These are phyloP conservation scores for Onychostruthus taczanowskii DNA, from an alignment of 2,113 vertebrate species.

Conservation along the genomic window DNA sequence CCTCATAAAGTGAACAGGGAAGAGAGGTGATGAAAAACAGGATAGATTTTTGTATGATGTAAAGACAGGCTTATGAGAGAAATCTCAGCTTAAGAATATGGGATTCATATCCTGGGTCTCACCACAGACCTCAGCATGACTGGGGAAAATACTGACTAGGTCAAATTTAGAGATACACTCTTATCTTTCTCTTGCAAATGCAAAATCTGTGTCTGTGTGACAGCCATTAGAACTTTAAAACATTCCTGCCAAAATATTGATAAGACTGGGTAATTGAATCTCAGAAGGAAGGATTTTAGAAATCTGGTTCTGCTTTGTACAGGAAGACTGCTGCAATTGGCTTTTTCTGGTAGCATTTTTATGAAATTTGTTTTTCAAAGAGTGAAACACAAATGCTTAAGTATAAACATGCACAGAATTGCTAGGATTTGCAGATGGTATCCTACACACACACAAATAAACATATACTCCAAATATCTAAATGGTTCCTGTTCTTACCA, in stretches of 20 bases:
- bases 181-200: neutral
- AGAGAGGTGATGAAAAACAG: neutral
- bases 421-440: neutral
- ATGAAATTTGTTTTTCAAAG: neutral
- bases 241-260: neutral
- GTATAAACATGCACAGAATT: neutral
- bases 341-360: neutral
- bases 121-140: neutral
- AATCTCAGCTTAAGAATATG: neutral
- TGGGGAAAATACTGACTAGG: neutral
- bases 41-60: neutral
- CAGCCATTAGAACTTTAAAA: neutral
- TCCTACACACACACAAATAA: neutral
- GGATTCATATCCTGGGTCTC: neutral
- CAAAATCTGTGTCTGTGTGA: neutral
- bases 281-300: neutral
- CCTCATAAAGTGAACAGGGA: neutral
- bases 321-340: neutral
- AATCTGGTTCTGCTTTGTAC: neutral
- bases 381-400: neutral
- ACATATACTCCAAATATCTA: neutral
- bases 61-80: neutral
- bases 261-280: neutral
- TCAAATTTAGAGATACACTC: neutral
- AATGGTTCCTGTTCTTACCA: neutral